Evolutionary conservation across 2,797 vertebrate genomes (phyloP).

Genomic region (Clarias pachynema): DNA sequence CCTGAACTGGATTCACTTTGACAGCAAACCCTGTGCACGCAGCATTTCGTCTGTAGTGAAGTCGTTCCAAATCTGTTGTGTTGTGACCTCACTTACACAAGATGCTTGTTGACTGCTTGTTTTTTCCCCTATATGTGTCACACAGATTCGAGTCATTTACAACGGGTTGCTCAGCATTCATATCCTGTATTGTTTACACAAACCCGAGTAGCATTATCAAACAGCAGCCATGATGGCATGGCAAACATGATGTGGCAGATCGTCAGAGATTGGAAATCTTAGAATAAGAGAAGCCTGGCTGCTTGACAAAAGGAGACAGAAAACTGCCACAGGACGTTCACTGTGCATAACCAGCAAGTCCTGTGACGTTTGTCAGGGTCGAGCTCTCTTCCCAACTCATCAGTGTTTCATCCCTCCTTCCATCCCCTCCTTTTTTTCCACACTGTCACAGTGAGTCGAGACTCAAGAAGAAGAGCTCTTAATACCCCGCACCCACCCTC

Average conservation of each 20-base stretch:
- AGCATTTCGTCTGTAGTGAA: constrained; percentile 26
- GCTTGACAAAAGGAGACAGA: constrained; percentile 37
- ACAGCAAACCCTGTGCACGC: constrained; percentile 26
- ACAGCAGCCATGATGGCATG: not conserved
- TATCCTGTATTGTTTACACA: constrained; percentile 21
- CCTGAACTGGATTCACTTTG: constrained; percentile 26
- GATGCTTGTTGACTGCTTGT: constrained; percentile 44
- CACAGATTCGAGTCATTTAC: constrained; percentile 26
- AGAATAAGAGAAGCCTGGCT: constrained; percentile 31
- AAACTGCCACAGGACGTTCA: constrained; percentile 63
- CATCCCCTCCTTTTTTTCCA: constrained; percentile 49
- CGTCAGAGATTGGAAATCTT: constrained; percentile 4
- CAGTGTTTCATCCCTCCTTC: constrained; percentile 60
- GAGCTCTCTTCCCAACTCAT: constrained; percentile 65
- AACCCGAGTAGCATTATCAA: constrained; percentile 30
- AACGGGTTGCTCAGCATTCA: not conserved
- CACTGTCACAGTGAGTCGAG: constrained; percentile 64
- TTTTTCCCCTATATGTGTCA: constrained; percentile 21
- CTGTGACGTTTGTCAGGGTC: constrained; percentile 73
- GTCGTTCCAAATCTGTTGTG: constrained; percentile 37
- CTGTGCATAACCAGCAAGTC: constrained; percentile 69
- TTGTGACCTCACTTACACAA: constrained; percentile 25
- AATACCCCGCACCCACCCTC: constrained; percentile 12
- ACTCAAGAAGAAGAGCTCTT: constrained; percentile 14
- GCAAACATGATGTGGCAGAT: constrained; percentile 36